phyloP scores from a whole-genome alignment of 2,797 vertebrate genomes.

The Cossypha dichroa region DNA sequence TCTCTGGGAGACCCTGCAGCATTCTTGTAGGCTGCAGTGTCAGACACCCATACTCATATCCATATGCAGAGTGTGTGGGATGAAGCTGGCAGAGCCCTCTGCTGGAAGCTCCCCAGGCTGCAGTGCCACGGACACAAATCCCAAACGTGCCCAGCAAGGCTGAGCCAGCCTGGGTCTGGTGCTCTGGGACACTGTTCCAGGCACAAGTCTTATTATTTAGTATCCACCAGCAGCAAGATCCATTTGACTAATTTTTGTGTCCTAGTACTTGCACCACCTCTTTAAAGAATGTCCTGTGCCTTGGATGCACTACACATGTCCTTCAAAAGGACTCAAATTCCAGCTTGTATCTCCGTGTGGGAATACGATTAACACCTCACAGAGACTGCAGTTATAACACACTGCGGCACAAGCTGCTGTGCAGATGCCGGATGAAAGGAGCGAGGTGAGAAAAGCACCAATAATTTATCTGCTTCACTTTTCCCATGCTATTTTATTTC shows the following conservation, averaged over 20 bases:
- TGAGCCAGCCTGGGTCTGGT: neutral
- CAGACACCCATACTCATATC: rapidly evolving
- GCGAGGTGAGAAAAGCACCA: neutral
- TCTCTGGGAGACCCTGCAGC: neutral
- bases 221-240: neutral
- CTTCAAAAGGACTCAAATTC: neutral
- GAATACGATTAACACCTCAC: rapidly evolving
- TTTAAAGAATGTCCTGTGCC: neutral
- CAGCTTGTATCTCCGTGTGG: neutral
- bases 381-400: neutral
- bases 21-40: neutral
- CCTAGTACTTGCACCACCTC: neutral
- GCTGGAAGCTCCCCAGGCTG: neutral
- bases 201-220: neutral
- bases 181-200: neutral
- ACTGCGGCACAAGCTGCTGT: neutral
- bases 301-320: rapidly evolving
- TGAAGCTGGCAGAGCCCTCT: neutral
- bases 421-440: neutral
- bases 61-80: rapidly evolving
- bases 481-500: neutral
- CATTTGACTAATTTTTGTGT: neutral
- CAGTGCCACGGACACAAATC: rapidly evolving
- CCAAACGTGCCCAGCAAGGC: rapidly evolving
- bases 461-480: neutral